These are phyloP conservation scores for Micromussa lordhowensis DNA, from an alignment of 92 coral and sea anemone genomes.

Conservation along the genomic window DNA sequence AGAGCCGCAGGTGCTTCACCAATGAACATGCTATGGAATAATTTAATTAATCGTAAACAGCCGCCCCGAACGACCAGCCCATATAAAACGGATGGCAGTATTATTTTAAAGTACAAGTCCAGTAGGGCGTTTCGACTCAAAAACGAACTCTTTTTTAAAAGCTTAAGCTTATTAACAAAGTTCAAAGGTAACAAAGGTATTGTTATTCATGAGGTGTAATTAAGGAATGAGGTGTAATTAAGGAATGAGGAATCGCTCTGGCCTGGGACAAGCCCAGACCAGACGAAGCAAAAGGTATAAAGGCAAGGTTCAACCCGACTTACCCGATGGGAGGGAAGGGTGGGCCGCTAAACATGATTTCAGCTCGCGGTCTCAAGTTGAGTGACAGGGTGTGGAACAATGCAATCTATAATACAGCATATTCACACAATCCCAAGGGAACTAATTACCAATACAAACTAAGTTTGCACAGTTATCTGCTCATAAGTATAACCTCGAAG, in stretches of 20 bases:
- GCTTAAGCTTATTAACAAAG: slow-evolving; percentile 42
- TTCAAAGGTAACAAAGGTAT: no score
- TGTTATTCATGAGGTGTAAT: slow-evolving; percentile 3
- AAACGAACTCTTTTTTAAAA: slow-evolving; percentile 32
- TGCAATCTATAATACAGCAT: slow-evolving; percentile 2
- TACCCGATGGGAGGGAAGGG: not conserved
- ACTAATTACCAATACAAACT: not conserved
- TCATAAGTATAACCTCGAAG: no score
- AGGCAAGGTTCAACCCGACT: no score
- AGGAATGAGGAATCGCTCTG: slow-evolving; percentile 2
- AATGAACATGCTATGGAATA: no score
- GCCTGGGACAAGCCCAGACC: not conserved
- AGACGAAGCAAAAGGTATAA: no score
- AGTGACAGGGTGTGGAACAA: slow-evolving; percentile 11
- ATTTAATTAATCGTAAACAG: no score
- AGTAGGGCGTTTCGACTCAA: slow-evolving; percentile 23
- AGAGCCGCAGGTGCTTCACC: no score
- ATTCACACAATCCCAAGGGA: slow-evolving; percentile 12
- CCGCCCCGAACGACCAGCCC: slow-evolving; percentile 56
- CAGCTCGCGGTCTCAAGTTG: slow-evolving; percentile 12
- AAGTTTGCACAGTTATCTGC: no score
- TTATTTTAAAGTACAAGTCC: slow-evolving; percentile 52
- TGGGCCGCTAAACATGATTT: slow-evolving; percentile 1
- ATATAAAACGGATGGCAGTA: slow-evolving; percentile 55
- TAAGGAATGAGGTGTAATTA: no score